Conservation (phyloP, 2,113 vertebrate genomes). For the Romanogobio albipinnatus region DNA sequence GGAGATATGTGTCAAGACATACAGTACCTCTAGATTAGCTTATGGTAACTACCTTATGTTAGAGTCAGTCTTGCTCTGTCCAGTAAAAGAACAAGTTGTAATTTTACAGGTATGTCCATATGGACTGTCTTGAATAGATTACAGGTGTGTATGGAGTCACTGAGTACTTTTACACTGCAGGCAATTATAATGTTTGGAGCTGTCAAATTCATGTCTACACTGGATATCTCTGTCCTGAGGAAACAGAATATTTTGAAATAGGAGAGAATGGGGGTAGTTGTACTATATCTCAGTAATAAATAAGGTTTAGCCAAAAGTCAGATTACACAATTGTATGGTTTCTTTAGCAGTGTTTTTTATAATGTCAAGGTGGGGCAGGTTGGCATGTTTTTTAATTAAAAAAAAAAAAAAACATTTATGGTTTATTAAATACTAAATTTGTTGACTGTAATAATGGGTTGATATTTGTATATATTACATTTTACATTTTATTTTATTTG, state of each 20-base stretch:
- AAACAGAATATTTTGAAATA: conserved; percentile 12
- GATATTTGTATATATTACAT: too few relatives aligned
- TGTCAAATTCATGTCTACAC: conserved; percentile 4
- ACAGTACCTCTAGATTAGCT: conserved; percentile 39
- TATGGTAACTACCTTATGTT: conserved; percentile 49
- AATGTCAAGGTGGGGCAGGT: too few relatives aligned
- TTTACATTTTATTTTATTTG: too few relatives aligned
- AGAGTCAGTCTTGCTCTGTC: conserved; percentile 27
- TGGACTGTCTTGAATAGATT: conserved; percentile 20
- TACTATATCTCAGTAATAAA: conserved; percentile 63
- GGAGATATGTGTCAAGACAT: conserved; percentile 27
- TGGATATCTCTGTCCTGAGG: neutral
- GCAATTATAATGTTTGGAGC: conserved; percentile 26
- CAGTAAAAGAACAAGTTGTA: conserved; percentile 36
- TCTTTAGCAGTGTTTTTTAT: neutral
- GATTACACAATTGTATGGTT: neutral
- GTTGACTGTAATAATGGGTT: too few relatives aligned
- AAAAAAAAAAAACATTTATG: neutral
- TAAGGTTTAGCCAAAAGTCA: neutral
- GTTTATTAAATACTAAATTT: neutral
- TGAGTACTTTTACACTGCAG: conserved; percentile 3
- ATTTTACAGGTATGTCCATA: conserved; percentile 38
- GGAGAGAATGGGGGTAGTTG: neutral
- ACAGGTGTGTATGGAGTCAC: conserved; percentile 15
- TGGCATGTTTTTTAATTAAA: neutral